A percentile compares a stretch with the other conserved stretches of the same genome.
phyloP scores from a whole-genome alignment of 1,140 invertebrate genomes.

The Spodoptera litura region DNA sequence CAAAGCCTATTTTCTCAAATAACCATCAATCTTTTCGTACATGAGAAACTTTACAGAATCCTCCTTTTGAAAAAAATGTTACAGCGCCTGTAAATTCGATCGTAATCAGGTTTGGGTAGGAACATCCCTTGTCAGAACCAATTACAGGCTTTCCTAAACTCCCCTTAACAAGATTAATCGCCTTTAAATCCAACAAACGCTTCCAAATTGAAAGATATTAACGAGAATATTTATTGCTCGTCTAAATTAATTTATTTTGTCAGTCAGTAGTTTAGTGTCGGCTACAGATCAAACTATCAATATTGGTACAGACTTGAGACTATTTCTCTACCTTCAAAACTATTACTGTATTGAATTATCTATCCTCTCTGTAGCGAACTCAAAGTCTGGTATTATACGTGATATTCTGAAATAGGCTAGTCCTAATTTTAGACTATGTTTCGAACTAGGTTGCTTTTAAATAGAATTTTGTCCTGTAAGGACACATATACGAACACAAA shows the following conservation, averaged over 20 bases:
- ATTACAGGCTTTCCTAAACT: constrained; percentile 24
- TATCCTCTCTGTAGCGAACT: too few species aligned
- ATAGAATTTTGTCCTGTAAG: too few species aligned
- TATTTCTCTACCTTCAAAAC: too few species aligned
- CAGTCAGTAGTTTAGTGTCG: background rate
- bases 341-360: too few species aligned
- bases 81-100: background rate
- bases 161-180: constrained; percentile 39
- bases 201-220: constrained; percentile 42
- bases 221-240: constrained; percentile 34
- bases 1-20: background rate
- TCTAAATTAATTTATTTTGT: constrained; percentile 30
- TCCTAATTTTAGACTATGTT: too few species aligned
- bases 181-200: constrained; percentile 38
- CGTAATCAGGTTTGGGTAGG: constrained; percentile 6
- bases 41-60: too few species aligned
- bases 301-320: too few species aligned
- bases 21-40: background rate
- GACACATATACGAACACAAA: too few species aligned
- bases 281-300: too few species aligned
- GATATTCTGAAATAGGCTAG: too few species aligned
- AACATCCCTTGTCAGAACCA: constrained; percentile 25
- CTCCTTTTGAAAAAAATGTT: background rate
- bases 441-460: too few species aligned
- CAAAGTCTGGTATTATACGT: too few species aligned